A percentile compares a stretch with the other conserved stretches of the same genome.
Conservation (phyloP, 2,888 invertebrate species). For the Drosophila pegasa region DNA sequence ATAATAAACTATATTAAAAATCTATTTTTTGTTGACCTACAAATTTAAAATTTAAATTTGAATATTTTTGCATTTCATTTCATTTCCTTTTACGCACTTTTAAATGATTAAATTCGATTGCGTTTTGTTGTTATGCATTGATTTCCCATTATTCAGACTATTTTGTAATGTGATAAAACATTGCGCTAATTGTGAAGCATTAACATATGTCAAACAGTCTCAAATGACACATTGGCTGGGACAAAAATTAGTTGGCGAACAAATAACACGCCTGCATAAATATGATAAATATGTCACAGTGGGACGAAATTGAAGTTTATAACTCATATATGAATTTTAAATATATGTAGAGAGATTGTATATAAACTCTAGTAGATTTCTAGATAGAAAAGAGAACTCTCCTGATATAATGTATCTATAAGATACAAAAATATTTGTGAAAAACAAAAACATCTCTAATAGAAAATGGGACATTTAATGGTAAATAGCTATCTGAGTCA, state of each 20-base stretch:
- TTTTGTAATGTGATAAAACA: constrained; percentile 3
- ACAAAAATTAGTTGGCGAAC: not conserved
- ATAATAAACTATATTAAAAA: too few species aligned
- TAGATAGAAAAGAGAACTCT: not conserved
- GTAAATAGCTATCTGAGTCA: too few species aligned
- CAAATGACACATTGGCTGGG: not conserved
- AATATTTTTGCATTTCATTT: too few species aligned
- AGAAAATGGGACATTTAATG: too few species aligned
- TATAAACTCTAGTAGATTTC: too few species aligned
- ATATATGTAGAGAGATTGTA: too few species aligned
- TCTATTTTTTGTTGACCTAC: not conserved
- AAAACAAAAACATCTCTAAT: too few species aligned
- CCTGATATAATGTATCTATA: not conserved
- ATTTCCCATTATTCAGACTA: constrained; percentile 1
- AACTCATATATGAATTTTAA: not conserved
- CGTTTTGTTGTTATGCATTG: not conserved
- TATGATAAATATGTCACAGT: constrained; percentile 3
- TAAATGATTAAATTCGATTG: not conserved
- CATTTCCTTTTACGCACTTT: not conserved
- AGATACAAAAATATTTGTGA: not conserved
- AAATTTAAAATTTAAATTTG: not conserved
- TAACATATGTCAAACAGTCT: constrained; percentile 4
- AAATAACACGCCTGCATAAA: constrained; percentile 3
- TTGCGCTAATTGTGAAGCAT: constrained; percentile 20
- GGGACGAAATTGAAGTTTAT: not conserved